Evolutionary conservation across 1,140 invertebrate genomes (phyloP).

Genomic region (Drosophila pseudoananassae): DNA sequence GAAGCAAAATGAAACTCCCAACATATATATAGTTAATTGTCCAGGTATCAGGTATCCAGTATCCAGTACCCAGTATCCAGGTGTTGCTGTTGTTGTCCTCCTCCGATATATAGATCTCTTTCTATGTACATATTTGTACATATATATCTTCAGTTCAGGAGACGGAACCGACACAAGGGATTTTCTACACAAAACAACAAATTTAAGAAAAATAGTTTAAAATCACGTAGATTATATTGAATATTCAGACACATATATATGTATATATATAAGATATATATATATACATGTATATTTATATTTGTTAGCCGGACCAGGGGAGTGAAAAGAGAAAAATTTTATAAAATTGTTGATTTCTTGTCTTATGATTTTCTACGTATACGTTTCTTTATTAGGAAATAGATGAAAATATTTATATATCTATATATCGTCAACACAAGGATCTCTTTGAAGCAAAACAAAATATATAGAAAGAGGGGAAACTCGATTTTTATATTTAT

Average conservation of each 20-base stretch:
- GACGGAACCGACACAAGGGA: slow-evolving; percentile 44
- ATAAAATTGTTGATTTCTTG: slow-evolving; percentile 23
- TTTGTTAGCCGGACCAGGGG: slow-evolving; percentile 38
- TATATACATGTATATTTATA: slow-evolving; percentile 26
- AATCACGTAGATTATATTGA: slow-evolving; percentile 44
- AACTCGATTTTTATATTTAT: slow-evolving; percentile 25
- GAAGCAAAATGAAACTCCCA: neutral
- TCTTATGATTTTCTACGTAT: slow-evolving; percentile 28
- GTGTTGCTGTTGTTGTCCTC: slow-evolving; percentile 8
- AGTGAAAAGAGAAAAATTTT: slow-evolving; percentile 23
- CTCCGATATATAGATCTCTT: slow-evolving; percentile 5
- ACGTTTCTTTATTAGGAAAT: slow-evolving; percentile 35
- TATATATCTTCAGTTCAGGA: slow-evolving; percentile 13
- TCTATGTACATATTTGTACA: neutral
- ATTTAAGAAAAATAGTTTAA: slow-evolving; percentile 22
- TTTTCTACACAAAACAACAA: slow-evolving; percentile 25
- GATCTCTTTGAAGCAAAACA: slow-evolving; percentile 65
- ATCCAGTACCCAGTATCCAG: neutral
- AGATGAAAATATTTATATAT: slow-evolving; percentile 30
- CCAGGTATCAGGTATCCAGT: neutral
- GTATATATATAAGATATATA: neutral
- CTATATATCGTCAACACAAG: slow-evolving; percentile 54
- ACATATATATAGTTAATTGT: neutral
- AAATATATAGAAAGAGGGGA: slow-evolving; percentile 24
- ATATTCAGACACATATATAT: slow-evolving; percentile 4